These are phyloP conservation scores for Galerucella nymphaeae DNA, from an alignment of 2,888 invertebrate genomes.

Conservation along the genomic window DNA sequence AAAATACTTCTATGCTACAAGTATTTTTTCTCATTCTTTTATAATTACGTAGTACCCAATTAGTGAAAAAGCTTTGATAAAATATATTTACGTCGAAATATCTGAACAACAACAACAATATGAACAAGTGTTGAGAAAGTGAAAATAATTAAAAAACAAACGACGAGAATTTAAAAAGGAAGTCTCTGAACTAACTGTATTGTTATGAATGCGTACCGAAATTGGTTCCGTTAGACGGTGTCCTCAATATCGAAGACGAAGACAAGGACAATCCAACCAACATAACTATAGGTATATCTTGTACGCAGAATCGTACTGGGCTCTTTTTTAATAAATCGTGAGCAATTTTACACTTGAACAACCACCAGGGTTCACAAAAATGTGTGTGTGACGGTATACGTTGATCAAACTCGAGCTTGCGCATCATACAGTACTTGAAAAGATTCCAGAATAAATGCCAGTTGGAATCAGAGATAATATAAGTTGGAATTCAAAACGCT, in stretches of 20 bases:
- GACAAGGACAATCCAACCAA: conserved; percentile 23
- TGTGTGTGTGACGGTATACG: too few relatives aligned
- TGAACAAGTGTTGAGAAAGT: conserved; percentile 20
- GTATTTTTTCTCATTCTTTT: neutral
- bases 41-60: neutral
- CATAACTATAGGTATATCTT: conserved; percentile 6
- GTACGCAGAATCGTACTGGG: conserved; percentile 12
- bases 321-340: too few relatives aligned
- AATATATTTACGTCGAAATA: conserved; percentile 4
- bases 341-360: neutral
- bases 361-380: neutral
- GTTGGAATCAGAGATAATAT: too few relatives aligned
- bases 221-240: conserved; percentile 27
- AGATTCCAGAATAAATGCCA: too few relatives aligned
- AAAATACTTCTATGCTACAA: too few relatives aligned
- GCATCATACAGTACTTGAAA: too few relatives aligned
- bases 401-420: too few relatives aligned
- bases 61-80: conserved; percentile 4
- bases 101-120: too few relatives aligned
- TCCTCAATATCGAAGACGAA: conserved; percentile 26
- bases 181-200: conserved; percentile 25
- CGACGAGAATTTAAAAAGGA: conserved; percentile 18
- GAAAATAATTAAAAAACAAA: conserved; percentile 21
- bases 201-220: conserved; percentile 16
- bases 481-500: too few relatives aligned